Evolutionary conservation across 1,140 invertebrate species (phyloP).

Genomic region (Drosophila ananassae): DNA sequence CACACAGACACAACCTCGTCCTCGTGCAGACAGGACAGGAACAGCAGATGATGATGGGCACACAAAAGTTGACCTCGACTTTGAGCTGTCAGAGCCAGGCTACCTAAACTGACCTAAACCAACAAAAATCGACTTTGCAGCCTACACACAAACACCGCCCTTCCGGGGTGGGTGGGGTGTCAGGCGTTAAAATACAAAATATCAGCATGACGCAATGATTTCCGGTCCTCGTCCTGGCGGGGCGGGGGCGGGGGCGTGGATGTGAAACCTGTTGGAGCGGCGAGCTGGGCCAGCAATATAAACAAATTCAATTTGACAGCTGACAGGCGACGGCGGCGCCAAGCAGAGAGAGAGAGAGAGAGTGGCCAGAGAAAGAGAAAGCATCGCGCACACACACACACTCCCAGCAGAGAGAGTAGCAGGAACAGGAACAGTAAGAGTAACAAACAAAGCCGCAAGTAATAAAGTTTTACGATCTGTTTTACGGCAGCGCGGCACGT

Average conservation of each 20-base stretch:
- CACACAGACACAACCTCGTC: slow-evolving; percentile 16
- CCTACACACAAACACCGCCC: slow-evolving; percentile 73
- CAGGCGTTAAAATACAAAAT: slow-evolving; percentile 81
- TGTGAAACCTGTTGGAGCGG: slow-evolving; percentile 79
- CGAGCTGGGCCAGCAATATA: slow-evolving; percentile 76
- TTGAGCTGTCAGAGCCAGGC: slow-evolving; percentile 82
- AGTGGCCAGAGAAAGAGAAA: slow-evolving; percentile 1
- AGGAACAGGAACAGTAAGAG: background rate
- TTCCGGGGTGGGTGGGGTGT: slow-evolving; percentile 19
- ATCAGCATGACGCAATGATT: slow-evolving; percentile 84
- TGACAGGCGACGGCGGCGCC: slow-evolving; percentile 70
- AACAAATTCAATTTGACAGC: slow-evolving; percentile 84
- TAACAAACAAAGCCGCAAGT: slow-evolving; percentile 71
- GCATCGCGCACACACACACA: slow-evolving; percentile 38
- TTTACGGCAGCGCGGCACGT: slow-evolving; percentile 79
- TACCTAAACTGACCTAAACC: slow-evolving; percentile 83
- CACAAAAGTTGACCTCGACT: slow-evolving; percentile 83
- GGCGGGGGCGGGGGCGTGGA: slow-evolving; percentile 47
- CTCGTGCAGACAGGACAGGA: background rate
- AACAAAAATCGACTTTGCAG: slow-evolving; percentile 78
- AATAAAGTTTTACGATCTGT: slow-evolving; percentile 84
- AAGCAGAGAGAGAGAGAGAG: background rate
- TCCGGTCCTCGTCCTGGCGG: slow-evolving; percentile 58
- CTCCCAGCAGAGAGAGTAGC: slow-evolving; percentile 18
- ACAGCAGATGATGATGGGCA: slow-evolving; percentile 71